Evolutionary conservation across 92 coral and sea anemone genomes (phyloP).

Genomic region (Palythoa grandiflora): DNA sequence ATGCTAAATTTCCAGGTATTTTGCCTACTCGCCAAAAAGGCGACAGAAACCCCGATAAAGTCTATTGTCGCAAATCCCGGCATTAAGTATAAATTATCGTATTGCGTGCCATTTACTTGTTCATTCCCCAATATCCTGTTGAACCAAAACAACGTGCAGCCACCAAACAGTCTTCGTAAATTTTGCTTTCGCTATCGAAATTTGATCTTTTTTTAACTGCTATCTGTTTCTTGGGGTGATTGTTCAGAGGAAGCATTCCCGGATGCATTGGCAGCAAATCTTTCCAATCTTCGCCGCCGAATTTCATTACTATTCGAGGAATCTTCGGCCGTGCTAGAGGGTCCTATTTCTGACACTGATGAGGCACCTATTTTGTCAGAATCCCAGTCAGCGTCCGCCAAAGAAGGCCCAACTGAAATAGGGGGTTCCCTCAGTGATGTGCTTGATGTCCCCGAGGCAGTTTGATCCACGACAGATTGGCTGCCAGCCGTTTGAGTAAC

Average conservation of each 20-base stretch:
- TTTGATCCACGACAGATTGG: background rate
- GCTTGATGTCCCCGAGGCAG: background rate
- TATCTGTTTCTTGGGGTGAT: conserved; percentile 36
- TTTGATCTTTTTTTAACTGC: conserved; percentile 18
- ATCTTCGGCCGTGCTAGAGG: conserved; percentile 39
- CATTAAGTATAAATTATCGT: too few relatives aligned
- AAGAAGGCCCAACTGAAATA: background rate
- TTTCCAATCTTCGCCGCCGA: conserved; percentile 77
- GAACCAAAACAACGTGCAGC: too few relatives aligned
- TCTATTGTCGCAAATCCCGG: too few relatives aligned
- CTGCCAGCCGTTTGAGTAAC: background rate
- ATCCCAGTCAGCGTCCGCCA: background rate
- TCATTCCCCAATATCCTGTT: too few relatives aligned
- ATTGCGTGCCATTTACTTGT: too few relatives aligned
- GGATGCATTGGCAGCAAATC: conserved; percentile 56
- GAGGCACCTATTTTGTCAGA: conserved; percentile 60
- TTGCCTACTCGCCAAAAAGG: too few relatives aligned
- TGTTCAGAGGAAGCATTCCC: conserved; percentile 33
- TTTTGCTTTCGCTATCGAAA: background rate
- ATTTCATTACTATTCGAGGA: conserved; percentile 76
- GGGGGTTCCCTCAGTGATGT: background rate
- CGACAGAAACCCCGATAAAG: too few relatives aligned
- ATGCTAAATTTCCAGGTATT: too few relatives aligned
- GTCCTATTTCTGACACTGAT: conserved; percentile 45
- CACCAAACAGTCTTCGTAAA: background rate